These are phyloP conservation scores for Leptogaster cylindrica DNA, from an alignment of 2,888 invertebrate species.

Conservation along the genomic window DNA sequence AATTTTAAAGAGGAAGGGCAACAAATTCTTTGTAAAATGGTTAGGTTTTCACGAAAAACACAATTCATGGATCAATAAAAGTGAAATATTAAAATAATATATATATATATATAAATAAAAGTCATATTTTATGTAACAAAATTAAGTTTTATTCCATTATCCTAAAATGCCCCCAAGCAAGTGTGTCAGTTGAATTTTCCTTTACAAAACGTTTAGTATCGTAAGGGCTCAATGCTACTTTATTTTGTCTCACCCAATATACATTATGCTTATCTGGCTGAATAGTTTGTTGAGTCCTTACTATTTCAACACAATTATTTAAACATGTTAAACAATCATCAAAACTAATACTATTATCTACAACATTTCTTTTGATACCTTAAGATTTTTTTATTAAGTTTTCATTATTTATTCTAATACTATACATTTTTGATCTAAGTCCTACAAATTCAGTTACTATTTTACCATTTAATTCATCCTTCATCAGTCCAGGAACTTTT, in stretches of 20 bases:
- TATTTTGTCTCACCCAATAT: neutral
- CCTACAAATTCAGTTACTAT: constrained; percentile 54
- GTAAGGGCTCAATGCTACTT: neutral
- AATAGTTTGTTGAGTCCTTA: too few species aligned
- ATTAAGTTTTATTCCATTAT: constrained; percentile 9
- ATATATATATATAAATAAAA: constrained; percentile 7
- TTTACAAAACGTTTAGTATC: constrained; percentile 5
- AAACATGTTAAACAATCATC: too few species aligned
- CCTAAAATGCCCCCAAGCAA: constrained; percentile 3
- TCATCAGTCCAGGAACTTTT: constrained; percentile 54
- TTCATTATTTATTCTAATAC: constrained; percentile 20
- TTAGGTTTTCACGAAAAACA: too few species aligned
- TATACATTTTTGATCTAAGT: constrained; percentile 51
- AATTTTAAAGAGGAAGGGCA: too few species aligned
- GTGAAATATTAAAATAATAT: too few species aligned
- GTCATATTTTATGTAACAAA: constrained; percentile 1
- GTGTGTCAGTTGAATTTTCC: constrained; percentile 10
- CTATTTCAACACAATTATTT: too few species aligned
- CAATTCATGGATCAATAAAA: too few species aligned
- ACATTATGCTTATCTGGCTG: constrained; percentile 6
- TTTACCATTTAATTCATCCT: constrained; percentile 53
- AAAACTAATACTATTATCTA: too few species aligned
- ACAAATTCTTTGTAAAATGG: too few species aligned
- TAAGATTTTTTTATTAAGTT: constrained; percentile 35
- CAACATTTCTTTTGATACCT: too few species aligned